A percentile compares a stretch with the other conserved stretches of the same genome.
These are phyloP conservation scores for Dichetophora obliterata DNA, from an alignment of 2,888 invertebrate species.

Conservation along the genomic window DNA sequence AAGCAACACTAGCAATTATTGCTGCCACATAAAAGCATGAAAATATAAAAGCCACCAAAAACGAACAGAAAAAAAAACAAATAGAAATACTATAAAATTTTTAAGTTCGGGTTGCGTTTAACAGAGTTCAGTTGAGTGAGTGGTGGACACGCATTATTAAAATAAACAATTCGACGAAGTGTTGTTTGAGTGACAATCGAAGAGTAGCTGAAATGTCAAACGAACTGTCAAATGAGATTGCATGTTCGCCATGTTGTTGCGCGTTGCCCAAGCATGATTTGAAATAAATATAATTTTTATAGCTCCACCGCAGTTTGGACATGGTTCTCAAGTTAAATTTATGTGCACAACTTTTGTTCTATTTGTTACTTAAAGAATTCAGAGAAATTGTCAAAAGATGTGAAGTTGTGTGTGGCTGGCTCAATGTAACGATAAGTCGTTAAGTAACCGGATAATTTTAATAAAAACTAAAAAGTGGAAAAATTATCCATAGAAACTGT, in stretches of 20 bases:
- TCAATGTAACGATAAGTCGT: not conserved
- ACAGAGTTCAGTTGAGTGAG: constrained; percentile 28
- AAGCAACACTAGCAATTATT: not conserved
- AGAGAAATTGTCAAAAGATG: not conserved
- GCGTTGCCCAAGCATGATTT: not conserved
- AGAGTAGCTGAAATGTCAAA: constrained; percentile 10
- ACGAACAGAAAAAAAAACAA: not conserved
- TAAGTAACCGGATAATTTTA: not conserved
- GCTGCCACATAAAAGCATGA: not conserved
- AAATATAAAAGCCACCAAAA: not conserved
- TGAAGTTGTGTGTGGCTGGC: not conserved
- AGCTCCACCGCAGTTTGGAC: constrained; percentile 6
- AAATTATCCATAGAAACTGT: too few species aligned
- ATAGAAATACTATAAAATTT: constrained; percentile 15
- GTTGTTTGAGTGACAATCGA: constrained; percentile 1
- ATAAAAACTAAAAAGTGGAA: too few species aligned
- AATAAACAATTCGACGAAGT: constrained; percentile 45
- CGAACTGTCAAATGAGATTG: constrained; percentile 12
- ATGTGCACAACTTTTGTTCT: constrained; percentile 15
- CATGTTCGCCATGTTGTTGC: not conserved
- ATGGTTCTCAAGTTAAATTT: constrained; percentile 24
- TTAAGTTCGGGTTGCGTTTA: constrained; percentile 17
- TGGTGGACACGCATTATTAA: constrained; percentile 49
- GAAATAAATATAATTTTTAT: constrained; percentile 31
- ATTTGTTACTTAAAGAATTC: not conserved